Evolutionary conservation across 2,113 vertebrate species (phyloP).

Genomic region (Tragelaphus scriptus): DNA sequence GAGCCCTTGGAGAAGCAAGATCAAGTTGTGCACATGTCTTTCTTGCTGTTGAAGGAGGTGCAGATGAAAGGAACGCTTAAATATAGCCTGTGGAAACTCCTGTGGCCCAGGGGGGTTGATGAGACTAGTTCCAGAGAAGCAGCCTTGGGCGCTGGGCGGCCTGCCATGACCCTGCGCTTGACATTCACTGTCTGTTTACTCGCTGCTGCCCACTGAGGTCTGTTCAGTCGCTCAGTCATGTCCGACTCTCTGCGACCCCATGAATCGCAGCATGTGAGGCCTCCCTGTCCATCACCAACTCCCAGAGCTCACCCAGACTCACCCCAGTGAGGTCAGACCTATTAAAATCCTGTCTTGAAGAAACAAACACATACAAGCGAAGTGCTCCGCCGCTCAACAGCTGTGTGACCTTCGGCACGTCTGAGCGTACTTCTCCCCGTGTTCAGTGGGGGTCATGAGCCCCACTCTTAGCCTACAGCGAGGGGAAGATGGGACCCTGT

Average conservation of each 20-base stretch:
- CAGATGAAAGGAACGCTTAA: not conserved
- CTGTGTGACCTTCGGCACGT: not conserved
- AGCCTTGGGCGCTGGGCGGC: not conserved
- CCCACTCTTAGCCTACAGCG: not conserved
- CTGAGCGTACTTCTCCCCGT: not conserved
- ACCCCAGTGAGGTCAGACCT: not conserved
- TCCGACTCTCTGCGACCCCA: no score
- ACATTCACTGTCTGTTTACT: not conserved
- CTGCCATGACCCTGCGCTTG: not conserved
- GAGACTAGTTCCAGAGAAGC: not conserved
- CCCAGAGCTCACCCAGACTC: no score
- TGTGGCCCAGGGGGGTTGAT: not conserved
- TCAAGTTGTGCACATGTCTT: not conserved
- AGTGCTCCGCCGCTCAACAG: not conserved
- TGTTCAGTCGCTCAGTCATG: accelerated
- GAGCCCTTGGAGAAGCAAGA: not conserved
- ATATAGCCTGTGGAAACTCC: not conserved
- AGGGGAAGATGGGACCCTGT: not conserved
- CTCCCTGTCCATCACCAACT: no score
- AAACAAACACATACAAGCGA: not conserved
- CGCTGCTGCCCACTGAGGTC: not conserved
- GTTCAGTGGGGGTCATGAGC: not conserved
- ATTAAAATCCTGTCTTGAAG: not conserved
- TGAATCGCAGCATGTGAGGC: no score
- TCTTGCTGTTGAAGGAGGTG: not conserved